Conservation (phyloP, 1,140 invertebrate genomes). For the Physella acuta region DNA sequence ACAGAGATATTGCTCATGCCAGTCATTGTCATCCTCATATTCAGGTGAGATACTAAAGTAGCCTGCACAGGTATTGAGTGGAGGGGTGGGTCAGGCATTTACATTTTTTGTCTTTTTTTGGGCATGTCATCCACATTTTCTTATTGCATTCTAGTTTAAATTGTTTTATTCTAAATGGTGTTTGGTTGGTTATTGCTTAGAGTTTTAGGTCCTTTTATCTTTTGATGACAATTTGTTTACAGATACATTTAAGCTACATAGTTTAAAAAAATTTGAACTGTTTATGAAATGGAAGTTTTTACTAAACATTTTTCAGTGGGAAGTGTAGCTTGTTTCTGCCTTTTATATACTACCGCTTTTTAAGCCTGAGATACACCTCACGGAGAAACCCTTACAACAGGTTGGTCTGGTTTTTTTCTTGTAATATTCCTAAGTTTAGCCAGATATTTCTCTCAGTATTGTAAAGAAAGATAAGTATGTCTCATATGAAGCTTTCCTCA, state of each 20-base stretch:
- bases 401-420: conserved; percentile 44
- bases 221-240: not conserved
- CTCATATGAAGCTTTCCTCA: not conserved
- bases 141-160: too few relatives aligned
- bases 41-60: too few relatives aligned
- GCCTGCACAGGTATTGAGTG: too few relatives aligned
- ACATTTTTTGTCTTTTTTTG: too few relatives aligned
- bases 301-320: conserved; percentile 70
- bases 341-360: conserved; percentile 93
- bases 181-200: not conserved
- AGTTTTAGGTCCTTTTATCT: not conserved
- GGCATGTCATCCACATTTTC: too few relatives aligned
- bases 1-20: conserved; percentile 92
- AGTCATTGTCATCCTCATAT: conserved; percentile 77
- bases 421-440: not conserved
- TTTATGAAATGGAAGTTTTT: not conserved
- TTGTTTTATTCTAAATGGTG: not conserved
- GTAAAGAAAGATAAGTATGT: not conserved
- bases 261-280: not conserved
- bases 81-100: too few relatives aligned
- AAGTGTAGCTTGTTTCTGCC: conserved; percentile 82
- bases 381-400: conserved; percentile 89
- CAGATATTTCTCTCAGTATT: not conserved
- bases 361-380: conserved; percentile 84
- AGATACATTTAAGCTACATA: not conserved